Percentiles rank a stretch among this genome's conserved stretches.
Evolutionary conservation across 2,797 vertebrate species (phyloP).

Genomic region (Neopelma chrysocephalum): DNA sequence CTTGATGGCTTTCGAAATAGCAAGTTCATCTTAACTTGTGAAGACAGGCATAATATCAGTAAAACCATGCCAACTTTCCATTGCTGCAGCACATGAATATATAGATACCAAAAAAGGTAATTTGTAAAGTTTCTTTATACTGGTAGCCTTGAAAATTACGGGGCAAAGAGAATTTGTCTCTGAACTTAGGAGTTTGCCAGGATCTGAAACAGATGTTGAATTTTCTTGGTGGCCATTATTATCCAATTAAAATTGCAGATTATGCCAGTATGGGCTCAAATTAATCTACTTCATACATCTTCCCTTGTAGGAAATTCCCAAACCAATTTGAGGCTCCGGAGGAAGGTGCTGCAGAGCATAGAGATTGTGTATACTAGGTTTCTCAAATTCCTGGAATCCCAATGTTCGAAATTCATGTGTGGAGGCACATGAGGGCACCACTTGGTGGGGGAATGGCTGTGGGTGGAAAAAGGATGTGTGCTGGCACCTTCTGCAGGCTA

Average conservation of each 20-base stretch:
- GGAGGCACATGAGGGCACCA: slow-evolving; percentile 52
- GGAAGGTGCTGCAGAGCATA: not conserved
- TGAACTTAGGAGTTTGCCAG: not conserved
- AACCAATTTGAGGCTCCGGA: not conserved
- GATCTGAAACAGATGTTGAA: not conserved
- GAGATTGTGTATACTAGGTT: fast-evolving
- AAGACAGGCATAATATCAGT: slow-evolving; percentile 1
- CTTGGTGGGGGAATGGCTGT: not conserved
- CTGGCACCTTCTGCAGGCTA: not conserved
- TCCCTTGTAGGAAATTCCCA: not conserved
- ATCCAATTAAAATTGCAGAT: not conserved
- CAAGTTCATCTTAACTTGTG: slow-evolving; percentile 13
- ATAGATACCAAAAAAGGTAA: not conserved
- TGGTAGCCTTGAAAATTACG: not conserved
- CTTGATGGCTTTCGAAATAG: slow-evolving; percentile 14
- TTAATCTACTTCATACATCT: not conserved
- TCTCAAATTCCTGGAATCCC: not conserved
- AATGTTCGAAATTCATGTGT: not conserved
- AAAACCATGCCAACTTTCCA: not conserved
- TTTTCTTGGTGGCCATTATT: not conserved
- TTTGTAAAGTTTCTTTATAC: not conserved
- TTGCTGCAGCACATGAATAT: not conserved
- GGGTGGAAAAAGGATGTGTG: not conserved
- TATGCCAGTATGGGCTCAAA: not conserved
- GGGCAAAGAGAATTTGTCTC: not conserved